Conservation (phyloP, 2,888 invertebrate genomes). For the Eupithecia inturbata region DNA sequence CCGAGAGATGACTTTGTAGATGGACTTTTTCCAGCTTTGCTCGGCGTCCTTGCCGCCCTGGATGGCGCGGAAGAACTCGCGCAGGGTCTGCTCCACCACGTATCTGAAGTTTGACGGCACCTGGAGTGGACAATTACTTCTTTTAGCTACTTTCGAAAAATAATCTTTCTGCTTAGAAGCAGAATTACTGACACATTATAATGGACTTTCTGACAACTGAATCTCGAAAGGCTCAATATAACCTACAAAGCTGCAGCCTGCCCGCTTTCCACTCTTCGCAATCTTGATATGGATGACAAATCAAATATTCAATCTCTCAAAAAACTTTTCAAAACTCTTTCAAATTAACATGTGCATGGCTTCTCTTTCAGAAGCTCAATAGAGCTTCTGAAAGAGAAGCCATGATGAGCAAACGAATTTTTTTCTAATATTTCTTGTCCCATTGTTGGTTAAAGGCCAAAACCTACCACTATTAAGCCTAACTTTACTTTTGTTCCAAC, state of each 20-base stretch:
- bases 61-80: conserved; percentile 99
- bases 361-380: too few relatives aligned
- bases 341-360: too few relatives aligned
- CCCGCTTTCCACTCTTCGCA: background rate
- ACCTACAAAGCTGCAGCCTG: too few relatives aligned
- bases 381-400: too few relatives aligned
- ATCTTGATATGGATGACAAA: background rate
- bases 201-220: background rate
- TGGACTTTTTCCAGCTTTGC: conserved; percentile 99
- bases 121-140: conserved; percentile 81
- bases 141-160: background rate
- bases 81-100: conserved; percentile 98
- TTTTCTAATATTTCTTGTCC: too few relatives aligned
- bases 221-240: background rate
- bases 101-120: conserved; percentile 98
- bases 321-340: background rate
- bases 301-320: background rate
- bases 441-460: background rate
- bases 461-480: background rate
- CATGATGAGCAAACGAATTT: too few relatives aligned
- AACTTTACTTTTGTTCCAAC: background rate
- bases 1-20: conserved; percentile 99
- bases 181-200: background rate
- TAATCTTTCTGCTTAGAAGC: background rate
- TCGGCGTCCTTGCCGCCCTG: conserved; percentile 98